Base-by-base conservation (phyloP, 2,797 vertebrate species). In the Sebastes cheni region DNA sequence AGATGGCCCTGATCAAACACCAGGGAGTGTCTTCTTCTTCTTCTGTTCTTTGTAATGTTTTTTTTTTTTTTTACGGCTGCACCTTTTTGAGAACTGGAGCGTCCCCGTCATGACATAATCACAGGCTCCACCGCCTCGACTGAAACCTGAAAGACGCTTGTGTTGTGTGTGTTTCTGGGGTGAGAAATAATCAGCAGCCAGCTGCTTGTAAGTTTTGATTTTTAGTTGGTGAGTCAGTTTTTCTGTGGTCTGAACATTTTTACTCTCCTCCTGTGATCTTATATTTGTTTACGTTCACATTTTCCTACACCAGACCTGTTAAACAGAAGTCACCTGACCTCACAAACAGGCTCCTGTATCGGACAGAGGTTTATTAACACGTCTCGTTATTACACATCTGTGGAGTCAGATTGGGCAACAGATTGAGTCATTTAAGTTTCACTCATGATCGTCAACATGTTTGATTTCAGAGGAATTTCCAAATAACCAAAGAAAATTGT, bases 21-120 rank as follows among this genome's bases (percentile, higher is more conserved):
- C 29, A 20, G 86, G 87, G 87, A 73, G 84, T 61, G 84, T 22
- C 36, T 34, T 39, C 82, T 67, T 42, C 82, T 67, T 36, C 59
- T 55, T 18, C 36, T 50, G 14, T 46, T 52, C 68, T 73, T 54
- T 84, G 60, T 84, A 8, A 72, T 52, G 20, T 73, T 80, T 25
- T 71, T 22, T 68, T 50, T 8, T 50, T 73, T 80, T 25, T 72
- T 29, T 13, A 60, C 3, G 2, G 30, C 80, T 80, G 64, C 60
- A 75, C 82, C 85, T 82, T 76, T 54, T 56, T 14, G 22, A 25
- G 22, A 56, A 56, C 11, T 56, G 5, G 12, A 56, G 13, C 25
- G 8, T 50, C 34, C 25, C 9, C 29, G 8, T 52, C 20, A 11
- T 69, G 67, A 79, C 60, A 32, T 82, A 86, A 89, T 80, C 46